Evolutionary conservation across 2,888 invertebrate species (phyloP), one percentile per base, ranked within the genome.

Genomic region (Pristionchus mayeri): DNA sequence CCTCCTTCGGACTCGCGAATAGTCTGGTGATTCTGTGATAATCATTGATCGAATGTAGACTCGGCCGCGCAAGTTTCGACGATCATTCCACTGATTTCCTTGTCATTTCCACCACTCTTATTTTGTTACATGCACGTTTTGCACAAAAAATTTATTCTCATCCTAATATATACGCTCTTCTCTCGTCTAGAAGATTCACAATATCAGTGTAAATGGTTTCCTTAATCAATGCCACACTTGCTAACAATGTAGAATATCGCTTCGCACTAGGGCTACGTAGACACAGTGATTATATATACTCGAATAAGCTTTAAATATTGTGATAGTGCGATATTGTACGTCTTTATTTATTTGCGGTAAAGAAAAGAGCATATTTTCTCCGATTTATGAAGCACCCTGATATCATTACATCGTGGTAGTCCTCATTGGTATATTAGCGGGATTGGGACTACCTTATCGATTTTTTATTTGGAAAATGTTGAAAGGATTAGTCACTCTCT

Each of bases 61-160:
- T n/a, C n/a, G 24, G 18, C 67, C 37, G 37, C 67, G 67, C 67
- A 67, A 67, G 34, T 54, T 67, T 40, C 37, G 37, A n/a, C 18
- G 34, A 21, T 40, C 67, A 67, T 67, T 67, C 67, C 67, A 67
- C 30, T 30, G 37, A 67, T 67, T n/a, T 67, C n/a, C n/a, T n/a
- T n/a, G 84, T 40, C 67, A 67, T 67, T 37, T 37, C 37, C 37
- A 11, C 63, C 63, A n/a, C 67, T 67, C 67, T 67, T 40, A 67
- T 67, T 34, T 67, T 67, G 67, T 67, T 67, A 67, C 67, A 67
- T 67, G 67, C 34, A 67, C 67, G 67, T 67, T 67, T 67, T 37
- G 89, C 90, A 37, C 91, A 91, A 71, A 89, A 67, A 67, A 67
- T 67, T 67, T 30, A 60, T 67, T n/a, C 91, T n/a, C 30, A 30